These are phyloP conservation scores for Cephus nigrinus DNA, from an alignment of 2,888 invertebrate species.

Conservation along the genomic window DNA sequence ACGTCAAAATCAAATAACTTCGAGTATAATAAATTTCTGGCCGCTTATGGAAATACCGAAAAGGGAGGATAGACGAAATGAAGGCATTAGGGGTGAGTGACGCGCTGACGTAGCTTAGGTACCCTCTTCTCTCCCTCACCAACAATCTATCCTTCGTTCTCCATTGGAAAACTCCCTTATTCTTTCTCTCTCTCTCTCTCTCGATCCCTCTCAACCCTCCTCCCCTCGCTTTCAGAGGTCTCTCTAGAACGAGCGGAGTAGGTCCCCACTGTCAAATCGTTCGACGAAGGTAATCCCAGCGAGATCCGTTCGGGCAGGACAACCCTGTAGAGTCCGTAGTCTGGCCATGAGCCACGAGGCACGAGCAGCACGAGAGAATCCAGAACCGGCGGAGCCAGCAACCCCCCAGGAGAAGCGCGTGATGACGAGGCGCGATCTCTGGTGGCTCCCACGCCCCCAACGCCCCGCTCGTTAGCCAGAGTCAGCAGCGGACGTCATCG, in stretches of 20 bases:
- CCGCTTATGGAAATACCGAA: constrained; percentile 50
- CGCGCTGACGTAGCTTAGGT: constrained; percentile 55
- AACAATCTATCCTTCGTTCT: constrained; percentile 34
- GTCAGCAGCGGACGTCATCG: constrained; percentile 67
- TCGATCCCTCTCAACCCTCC: constrained; percentile 11
- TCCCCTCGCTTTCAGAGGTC: constrained; percentile 13
- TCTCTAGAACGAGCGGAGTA: constrained; percentile 25
- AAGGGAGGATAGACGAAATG: constrained; percentile 50
- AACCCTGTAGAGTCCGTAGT: constrained; percentile 25
- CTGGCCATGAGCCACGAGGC: constrained; percentile 8
- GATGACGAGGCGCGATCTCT: constrained; percentile 65
- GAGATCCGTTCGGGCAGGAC: constrained; percentile 37
- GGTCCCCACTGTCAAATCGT: constrained; percentile 45
- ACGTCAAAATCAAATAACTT: constrained; percentile 62
- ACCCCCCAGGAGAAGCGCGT: constrained; percentile 31
- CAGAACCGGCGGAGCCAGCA: constrained; percentile 12
- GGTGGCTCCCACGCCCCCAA: constrained; percentile 60
- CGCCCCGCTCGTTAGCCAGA: constrained; percentile 65
- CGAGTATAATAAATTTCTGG: constrained; percentile 56
- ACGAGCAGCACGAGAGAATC: background rate
- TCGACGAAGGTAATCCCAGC: constrained; percentile 46
- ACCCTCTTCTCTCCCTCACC: constrained; percentile 28
- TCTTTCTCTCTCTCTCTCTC: constrained; percentile 1
- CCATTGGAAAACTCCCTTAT: constrained; percentile 17
- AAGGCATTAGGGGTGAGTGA: constrained; percentile 60